Base-by-base conservation (phyloP, 2,888 invertebrate species). In the Nephrocerus scutellatus region DNA sequence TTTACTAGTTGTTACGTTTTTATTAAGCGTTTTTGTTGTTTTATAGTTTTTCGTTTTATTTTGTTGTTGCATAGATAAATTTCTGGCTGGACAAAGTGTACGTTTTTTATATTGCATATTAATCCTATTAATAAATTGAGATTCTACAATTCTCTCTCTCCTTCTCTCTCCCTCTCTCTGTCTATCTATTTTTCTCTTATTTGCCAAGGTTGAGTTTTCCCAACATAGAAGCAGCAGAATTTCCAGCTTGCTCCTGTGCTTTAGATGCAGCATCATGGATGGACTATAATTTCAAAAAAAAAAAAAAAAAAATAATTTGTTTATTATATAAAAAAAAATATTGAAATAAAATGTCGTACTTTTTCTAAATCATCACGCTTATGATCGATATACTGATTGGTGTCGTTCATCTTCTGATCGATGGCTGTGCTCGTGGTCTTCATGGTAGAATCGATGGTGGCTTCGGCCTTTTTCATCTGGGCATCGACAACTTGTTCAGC, bases 371-470 rank as follows among this genome's bases (percentile, higher is more conserved):
- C 54, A 39, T 58, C 75, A 22, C 76, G 71, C 59, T 79, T 78
- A 49, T 75, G 74, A 54, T 71, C 77, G 41, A 77, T 65, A 57
- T 71, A 78, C 54, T 77, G 74, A 57, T 77, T 77, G 18, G 80
- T 73, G 43, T 78, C 74, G 55, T 75, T 74, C 53, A 81, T 61
- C 66, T 79, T 80, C 45, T 73, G 59, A 57, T 80, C 80, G 30
- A 77, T 73, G 9, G 74, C 70, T 14, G 72, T 64, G 40, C 75
- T 70, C 14, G 76, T 74, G 55, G 72, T 70, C 68, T 75, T 74
- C 50, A 77, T 61, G 36, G 74, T 74, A 47, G 73, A 72, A 47
- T 77, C 77, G 15, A 76, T 64, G 16, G 73, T 73, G 13, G 57
- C 56, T 51, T 71, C 72, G n/a, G 72, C 70, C 48, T 71, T 63